Evolutionary conservation across 2,113 vertebrate species (phyloP).

Genomic region (Tringa solitaria): DNA sequence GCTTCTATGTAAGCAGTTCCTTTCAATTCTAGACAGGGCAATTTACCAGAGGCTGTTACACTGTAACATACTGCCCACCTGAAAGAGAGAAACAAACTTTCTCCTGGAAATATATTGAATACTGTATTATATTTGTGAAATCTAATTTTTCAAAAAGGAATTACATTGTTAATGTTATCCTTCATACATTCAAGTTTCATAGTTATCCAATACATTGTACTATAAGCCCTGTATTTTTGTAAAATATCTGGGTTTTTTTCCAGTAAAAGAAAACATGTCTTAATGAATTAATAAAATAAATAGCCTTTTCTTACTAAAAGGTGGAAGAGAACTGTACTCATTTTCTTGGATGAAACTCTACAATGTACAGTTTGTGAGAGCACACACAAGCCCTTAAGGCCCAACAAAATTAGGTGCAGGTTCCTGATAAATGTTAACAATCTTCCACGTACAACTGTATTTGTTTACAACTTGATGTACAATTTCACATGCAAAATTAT

Average conservation of each 20-base stretch:
- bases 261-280: neutral
- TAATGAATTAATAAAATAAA: neutral
- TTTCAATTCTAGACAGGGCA: neutral
- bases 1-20: neutral
- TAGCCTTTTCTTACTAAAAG: neutral
- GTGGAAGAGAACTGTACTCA: neutral
- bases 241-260: neutral
- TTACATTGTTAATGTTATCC: neutral
- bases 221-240: neutral
- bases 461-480: neutral
- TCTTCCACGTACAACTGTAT: neutral
- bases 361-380: neutral
- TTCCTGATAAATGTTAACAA: neutral
- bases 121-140: neutral
- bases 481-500: neutral
- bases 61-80: neutral
- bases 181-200: neutral
- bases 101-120: neutral
- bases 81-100: neutral
- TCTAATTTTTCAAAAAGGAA: neutral
- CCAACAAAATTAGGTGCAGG: neutral
- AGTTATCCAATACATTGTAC: neutral
- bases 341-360: neutral
- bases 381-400: neutral
- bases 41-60: neutral